Conservation (phyloP, 2,113 vertebrate species). For the Okapia johnstoni region DNA sequence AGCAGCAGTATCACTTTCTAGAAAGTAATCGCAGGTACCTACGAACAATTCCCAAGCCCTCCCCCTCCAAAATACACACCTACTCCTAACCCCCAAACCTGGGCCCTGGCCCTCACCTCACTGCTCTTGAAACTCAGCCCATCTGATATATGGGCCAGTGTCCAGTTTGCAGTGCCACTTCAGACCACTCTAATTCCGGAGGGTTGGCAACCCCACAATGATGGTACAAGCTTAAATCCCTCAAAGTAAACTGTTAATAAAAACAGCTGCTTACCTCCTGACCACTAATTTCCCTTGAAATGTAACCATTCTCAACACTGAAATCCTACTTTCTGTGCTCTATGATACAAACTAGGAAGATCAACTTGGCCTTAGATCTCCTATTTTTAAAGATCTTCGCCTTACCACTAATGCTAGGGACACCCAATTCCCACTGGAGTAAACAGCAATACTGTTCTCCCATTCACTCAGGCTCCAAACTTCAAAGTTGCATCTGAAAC, state of each 20-base stretch:
- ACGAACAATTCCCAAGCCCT: background rate
- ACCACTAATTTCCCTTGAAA: conserved; percentile 17
- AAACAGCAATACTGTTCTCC: background rate
- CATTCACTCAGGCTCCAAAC: conserved; percentile 28
- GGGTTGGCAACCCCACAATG: background rate
- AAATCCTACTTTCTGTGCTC: conserved; percentile 30
- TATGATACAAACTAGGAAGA: background rate
- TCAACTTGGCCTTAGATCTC: conserved; percentile 11
- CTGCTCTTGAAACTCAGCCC: background rate
- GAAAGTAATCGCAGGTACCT: background rate
- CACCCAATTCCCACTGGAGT: background rate
- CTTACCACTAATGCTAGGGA: background rate
- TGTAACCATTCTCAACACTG: background rate
- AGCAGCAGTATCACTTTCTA: background rate
- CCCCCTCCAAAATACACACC: background rate
- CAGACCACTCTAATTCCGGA: background rate
- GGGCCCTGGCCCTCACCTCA: background rate
- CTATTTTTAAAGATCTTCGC: conserved; percentile 21
- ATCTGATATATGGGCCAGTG: background rate
- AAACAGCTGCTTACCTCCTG: background rate
- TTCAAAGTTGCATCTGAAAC: background rate
- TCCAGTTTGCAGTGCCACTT: background rate
- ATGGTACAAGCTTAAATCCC: background rate
- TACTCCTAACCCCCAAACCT: background rate
- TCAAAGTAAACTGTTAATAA: conserved; percentile 14